Base-by-base conservation (phyloP, 2,888 invertebrate species). In the Drosophila acutilabella region DNA sequence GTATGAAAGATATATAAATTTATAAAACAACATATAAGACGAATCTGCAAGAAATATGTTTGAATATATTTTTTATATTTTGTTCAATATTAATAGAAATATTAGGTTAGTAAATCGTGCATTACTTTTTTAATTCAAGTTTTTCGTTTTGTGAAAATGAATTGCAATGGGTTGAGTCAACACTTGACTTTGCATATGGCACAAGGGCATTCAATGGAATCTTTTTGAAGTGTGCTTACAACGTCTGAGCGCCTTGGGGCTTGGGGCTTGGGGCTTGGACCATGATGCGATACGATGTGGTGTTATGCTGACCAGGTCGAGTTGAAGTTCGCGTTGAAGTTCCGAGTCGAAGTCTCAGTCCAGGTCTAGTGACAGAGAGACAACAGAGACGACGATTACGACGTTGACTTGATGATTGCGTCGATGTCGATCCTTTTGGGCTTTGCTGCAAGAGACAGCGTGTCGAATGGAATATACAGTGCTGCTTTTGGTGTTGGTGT, bases 371-470 rank as follows among this genome's bases (percentile, higher is more conserved):
- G 72, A 74, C 74, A 64, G 76, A 26, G 18, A 16, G 69, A 64
- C 48, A 65, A 67, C 72, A 56, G 67, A 26, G 26, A 26, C 30
- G 54, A 71, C 71, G 68, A 70, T 16, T 26, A 36, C 56, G 67
- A 41, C 60, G 53, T 52, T 23, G 59, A 59, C 56, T 78, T 74
- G 85, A 76, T 72, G 86, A 80, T 71, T 69, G 73, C 58, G 74
- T 83, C 78, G 73, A 70, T 77, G 81, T 73, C 81, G 85, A 83
- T 89, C 83, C 89, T 83, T 77, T 65, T 57, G 76, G 76, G 23
- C 26, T n/a, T 61, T 61, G 80, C 71, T 71, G 89, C 70, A 67
- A 74, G 80, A 89, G 88, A 88, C 84, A 84, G 88, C 86, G 83
- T 88, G 82, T 79, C 84, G 89, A 89, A 88, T 89, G 85, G 67